Evolutionary conservation across 2,113 vertebrate genomes (phyloP), one percentile per base, ranked within the genome.

Genomic region (Protobothrops mucrosquamatus): DNA sequence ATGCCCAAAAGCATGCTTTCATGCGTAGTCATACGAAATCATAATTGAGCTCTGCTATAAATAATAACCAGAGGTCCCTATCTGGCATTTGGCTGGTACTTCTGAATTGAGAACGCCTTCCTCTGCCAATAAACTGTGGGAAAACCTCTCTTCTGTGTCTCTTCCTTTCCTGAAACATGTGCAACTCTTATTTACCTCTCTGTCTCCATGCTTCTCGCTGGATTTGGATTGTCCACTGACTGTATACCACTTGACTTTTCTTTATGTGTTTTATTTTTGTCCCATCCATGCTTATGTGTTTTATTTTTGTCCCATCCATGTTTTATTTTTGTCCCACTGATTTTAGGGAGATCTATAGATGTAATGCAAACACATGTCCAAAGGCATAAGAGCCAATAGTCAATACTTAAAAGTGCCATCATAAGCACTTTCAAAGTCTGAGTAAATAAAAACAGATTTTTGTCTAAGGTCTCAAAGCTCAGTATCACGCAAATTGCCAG

Each of bases 1-100:
- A 93, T 89, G 92, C 89, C 91, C 74, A 57, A 87, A 91, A 94
- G 64, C 48, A 4, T 81, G 64, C 85, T 61, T 20, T 94, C 91
- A 15, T 81, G 93, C n/a, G 74, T 64, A 51, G 89, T 92, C 43
- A 12, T 94, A 95, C 95, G 93, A 81, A 96, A 96, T 96, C 14
- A 93, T 8, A 96, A 96, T 95, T 96, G 94, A 90, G 0, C 0
- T 91, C 61, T 94, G 22, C 95, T 96, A 52, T 91, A 93, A 91
- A 88, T 94, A 91, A 92, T 87, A 94, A 55, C 74, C 46, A 81
- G 39, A 64, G 26, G 24, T 61, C 34, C 55, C 9, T 20, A 81
- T 64, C 39, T 39, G 81, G 26, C 14, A 61, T 88, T 88, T 54
- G 52, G 48, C 87, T 92, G 2, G 74, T 94, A 86, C 26, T 59